A percentile compares a stretch with the other conserved stretches of the same genome.
Conservation (phyloP, 2,797 vertebrate species). For the Sebastes steindachneri region DNA sequence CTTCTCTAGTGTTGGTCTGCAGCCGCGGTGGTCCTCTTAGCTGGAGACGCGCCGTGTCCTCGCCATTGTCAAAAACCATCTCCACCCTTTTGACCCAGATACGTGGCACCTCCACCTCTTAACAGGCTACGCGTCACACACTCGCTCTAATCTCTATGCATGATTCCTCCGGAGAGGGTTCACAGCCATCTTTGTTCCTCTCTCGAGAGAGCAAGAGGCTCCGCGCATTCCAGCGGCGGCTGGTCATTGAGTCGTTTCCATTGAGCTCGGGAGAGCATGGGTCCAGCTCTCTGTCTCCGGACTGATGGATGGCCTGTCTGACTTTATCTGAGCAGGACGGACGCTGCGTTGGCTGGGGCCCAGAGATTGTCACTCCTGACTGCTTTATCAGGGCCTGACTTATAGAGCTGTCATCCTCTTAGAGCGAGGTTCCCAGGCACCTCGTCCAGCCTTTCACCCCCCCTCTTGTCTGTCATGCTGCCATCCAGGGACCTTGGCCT, state of each 20-base stretch:
- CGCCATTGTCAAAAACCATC: constrained; percentile 61
- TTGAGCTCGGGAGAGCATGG: constrained; percentile 54
- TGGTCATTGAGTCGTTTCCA: constrained; percentile 65
- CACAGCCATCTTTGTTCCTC: constrained; percentile 67
- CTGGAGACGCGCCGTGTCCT: constrained; percentile 18
- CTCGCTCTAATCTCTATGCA: constrained; percentile 63
- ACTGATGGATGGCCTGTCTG: constrained; percentile 81
- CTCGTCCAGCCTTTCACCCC: constrained; percentile 32
- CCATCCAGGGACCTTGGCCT: constrained; percentile 62
- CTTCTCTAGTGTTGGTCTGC: constrained; percentile 11
- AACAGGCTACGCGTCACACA: constrained; percentile 47
- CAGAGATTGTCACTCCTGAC: constrained; percentile 77
- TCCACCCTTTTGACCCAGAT: constrained; percentile 45
- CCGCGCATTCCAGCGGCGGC: constrained; percentile 69
- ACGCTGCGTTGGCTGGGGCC: constrained; percentile 72
- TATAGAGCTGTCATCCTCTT: constrained; percentile 79
- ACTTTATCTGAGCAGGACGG: constrained; percentile 81
- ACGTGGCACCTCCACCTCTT: constrained; percentile 62
- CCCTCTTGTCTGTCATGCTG: constrained; percentile 58
- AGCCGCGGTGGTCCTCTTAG: constrained; percentile 66
- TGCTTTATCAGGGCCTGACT: constrained; percentile 78
- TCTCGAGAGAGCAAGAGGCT: constrained; percentile 55
- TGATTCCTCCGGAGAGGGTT: constrained; percentile 44
- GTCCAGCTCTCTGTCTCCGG: constrained; percentile 62
- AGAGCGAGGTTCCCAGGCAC: constrained; percentile 72